Percentiles rank a stretch among this genome's conserved stretches.
Conservation (phyloP, 2,797 vertebrate species). For the Avahi laniger region DNA sequence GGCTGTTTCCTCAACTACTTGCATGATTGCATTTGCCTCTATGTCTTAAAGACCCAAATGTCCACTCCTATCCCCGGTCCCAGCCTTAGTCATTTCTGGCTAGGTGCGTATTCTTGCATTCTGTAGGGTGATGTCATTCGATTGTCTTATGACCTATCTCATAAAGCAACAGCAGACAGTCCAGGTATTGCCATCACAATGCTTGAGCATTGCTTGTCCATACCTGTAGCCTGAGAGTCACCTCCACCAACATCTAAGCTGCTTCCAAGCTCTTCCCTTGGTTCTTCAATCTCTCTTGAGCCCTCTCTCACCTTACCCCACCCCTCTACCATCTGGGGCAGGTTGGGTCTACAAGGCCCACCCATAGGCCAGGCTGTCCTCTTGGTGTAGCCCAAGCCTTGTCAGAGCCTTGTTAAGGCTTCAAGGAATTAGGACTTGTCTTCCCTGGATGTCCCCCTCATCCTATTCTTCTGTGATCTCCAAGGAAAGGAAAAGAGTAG, state of each 20-base stretch:
- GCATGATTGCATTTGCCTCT: not conserved
- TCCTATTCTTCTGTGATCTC: not conserved
- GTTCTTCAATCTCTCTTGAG: not conserved
- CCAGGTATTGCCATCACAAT: fast-evolving
- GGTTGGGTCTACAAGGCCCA: not conserved
- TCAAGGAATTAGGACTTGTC: not conserved
- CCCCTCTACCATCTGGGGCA: not conserved
- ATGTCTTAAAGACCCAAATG: not conserved
- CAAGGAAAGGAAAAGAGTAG: not conserved
- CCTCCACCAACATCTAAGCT: not conserved
- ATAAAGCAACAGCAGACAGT: not conserved
- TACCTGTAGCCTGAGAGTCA: not conserved
- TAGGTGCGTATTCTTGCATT: fast-evolving
- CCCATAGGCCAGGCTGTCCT: not conserved
- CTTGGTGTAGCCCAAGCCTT: not conserved
- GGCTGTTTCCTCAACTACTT: not conserved
- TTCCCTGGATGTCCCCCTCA: not conserved
- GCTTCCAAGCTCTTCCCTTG: not conserved
- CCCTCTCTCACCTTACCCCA: fast-evolving
- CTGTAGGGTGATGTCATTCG: not conserved
- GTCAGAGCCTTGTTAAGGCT: not conserved
- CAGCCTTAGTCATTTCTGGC: not conserved
- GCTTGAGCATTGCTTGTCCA: not conserved
- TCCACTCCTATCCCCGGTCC: not conserved
- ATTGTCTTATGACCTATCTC: not conserved